Percentiles rank a stretch among this genome's conserved stretches.
These are phyloP conservation scores for Drosophila nannoptera DNA, from an alignment of 1,140 invertebrate genomes.

Conservation along the genomic window DNA sequence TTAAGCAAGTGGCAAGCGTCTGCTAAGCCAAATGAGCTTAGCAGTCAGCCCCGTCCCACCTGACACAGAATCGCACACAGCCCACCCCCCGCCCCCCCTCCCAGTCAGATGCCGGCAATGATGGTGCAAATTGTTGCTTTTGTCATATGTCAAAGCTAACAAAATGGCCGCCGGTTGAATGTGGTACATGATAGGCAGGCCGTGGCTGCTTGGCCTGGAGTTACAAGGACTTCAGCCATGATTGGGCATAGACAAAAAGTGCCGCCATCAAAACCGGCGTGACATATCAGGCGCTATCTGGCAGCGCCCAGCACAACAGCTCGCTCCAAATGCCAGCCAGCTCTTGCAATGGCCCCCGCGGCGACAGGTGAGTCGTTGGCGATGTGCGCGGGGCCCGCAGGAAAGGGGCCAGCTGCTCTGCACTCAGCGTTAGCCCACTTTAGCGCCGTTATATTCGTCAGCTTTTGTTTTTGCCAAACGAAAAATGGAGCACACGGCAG, in stretches of 20 bases:
- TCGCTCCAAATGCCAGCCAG: conserved; percentile 51
- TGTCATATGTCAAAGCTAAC: conserved; percentile 46
- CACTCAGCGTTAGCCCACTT: conserved; percentile 70
- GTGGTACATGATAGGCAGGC: conserved; percentile 24
- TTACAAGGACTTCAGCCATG: conserved; percentile 40
- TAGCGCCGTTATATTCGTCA: conserved; percentile 62
- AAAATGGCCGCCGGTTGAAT: conserved; percentile 44
- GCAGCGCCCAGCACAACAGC: conserved; percentile 22
- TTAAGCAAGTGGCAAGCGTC: conserved; percentile 30
- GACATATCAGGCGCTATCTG: conserved; percentile 53
- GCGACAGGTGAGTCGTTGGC: conserved; percentile 31
- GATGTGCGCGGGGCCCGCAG: not conserved
- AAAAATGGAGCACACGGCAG: conserved; percentile 68
- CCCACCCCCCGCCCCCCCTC: too few relatives aligned
- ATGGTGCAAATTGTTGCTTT: conserved; percentile 42
- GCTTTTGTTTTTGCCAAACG: conserved; percentile 43
- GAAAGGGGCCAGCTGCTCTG: conserved; percentile 31
- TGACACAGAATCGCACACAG: not conserved
- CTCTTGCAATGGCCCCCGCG: conserved; percentile 54
- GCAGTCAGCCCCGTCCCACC: conserved; percentile 1
- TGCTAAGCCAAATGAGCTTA: conserved; percentile 41
- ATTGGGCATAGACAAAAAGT: conserved; percentile 71
- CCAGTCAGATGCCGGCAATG: too few relatives aligned
- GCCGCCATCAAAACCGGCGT: conserved; percentile 64
- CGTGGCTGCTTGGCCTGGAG: conserved; percentile 30